These are phyloP conservation scores for Venustaconcha ellipsiformis DNA, from an alignment of 1,140 invertebrate genomes.

Conservation along the genomic window DNA sequence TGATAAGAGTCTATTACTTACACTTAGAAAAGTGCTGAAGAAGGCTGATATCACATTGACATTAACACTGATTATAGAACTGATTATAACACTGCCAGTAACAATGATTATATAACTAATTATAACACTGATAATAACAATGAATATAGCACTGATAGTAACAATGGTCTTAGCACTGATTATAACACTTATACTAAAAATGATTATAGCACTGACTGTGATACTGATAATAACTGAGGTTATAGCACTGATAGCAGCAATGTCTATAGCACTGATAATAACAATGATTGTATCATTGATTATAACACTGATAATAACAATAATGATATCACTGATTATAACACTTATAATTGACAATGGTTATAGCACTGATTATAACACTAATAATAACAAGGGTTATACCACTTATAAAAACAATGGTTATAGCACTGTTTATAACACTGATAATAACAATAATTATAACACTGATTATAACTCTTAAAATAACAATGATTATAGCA, in stretches of 20 bases:
- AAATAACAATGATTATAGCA: slow-evolving; percentile 11
- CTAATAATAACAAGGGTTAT: neutral
- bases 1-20: neutral
- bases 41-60: neutral
- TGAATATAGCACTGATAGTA: neutral
- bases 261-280: slow-evolving; percentile 6
- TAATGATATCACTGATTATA: neutral
- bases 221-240: neutral
- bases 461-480: slow-evolving; percentile 6
- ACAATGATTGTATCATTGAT: neutral
- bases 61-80: neutral
- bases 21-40: slow-evolving; percentile 6
- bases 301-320: slow-evolving; percentile 3
- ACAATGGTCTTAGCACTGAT: neutral
- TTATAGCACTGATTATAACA: slow-evolving; percentile 4
- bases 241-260: slow-evolving; percentile 5
- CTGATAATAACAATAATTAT: slow-evolving; percentile 7
- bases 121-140: slow-evolving; percentile 2
- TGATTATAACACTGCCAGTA: slow-evolving; percentile 2
- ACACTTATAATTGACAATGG: neutral
- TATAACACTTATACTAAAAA: neutral
- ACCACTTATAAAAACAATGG: neutral
- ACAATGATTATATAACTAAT: slow-evolving; percentile 9
- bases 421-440: slow-evolving; percentile 9
- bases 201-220: neutral